Evolutionary conservation across 2,113 vertebrate species (phyloP).

Genomic region (Gobiocypris rarus): DNA sequence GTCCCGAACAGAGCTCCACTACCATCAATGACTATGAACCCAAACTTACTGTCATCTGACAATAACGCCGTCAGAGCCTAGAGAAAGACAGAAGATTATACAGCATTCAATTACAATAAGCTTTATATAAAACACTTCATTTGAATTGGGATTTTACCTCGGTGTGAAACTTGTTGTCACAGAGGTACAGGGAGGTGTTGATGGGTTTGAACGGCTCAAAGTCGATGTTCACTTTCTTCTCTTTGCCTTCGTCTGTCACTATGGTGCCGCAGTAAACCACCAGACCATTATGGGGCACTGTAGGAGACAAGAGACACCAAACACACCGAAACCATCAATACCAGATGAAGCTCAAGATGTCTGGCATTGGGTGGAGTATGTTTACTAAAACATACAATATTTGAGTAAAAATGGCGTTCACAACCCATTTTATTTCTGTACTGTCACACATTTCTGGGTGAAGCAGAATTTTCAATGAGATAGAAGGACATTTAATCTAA

Average conservation of each 20-base stretch:
- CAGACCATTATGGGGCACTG: conserved; percentile 98
- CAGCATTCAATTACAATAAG: background rate
- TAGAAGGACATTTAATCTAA: background rate
- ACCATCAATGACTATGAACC: conserved; percentile 98
- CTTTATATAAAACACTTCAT: background rate
- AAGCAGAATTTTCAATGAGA: background rate
- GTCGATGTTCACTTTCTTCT: conserved; percentile 99
- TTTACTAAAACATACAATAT: background rate
- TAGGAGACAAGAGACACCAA: conserved; percentile 57
- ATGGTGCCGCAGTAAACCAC: conserved; percentile 99
- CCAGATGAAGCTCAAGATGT: background rate
- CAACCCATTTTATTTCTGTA: background rate
- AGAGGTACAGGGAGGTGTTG: conserved; percentile 99
- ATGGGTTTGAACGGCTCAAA: conserved; percentile 99
- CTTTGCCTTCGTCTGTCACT: conserved; percentile 99
- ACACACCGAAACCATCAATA: conserved; percentile 3
- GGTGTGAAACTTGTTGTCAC: conserved; percentile 99
- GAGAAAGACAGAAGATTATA: conserved; percentile 35
- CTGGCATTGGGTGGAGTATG: too few species aligned
- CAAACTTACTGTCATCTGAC: conserved; percentile 98
- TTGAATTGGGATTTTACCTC: conserved; percentile 79
- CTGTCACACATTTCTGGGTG: background rate
- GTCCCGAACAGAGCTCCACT: conserved; percentile 97
- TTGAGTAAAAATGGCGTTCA: background rate
- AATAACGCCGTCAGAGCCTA: conserved; percentile 96